These are phyloP conservation scores for Micropoecilia bifurca DNA, from an alignment of 2,797 vertebrate genomes.

Conservation along the genomic window DNA sequence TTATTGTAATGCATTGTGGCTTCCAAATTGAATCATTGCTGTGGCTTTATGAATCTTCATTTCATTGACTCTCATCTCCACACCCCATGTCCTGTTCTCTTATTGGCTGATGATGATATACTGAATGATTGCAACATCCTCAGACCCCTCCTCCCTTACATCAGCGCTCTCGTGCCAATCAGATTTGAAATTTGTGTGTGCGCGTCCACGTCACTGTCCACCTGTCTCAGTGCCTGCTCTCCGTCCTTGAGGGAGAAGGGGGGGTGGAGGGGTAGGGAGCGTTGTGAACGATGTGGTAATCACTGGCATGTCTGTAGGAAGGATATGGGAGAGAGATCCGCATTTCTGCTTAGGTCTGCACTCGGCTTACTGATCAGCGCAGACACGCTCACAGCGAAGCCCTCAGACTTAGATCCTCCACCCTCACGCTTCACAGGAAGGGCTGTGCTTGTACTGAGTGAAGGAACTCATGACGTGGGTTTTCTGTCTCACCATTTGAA, in stretches of 20 bases:
- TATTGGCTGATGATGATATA: slow-evolving; percentile 45
- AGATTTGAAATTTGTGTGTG: slow-evolving; percentile 26
- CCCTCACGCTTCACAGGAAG: slow-evolving; percentile 49
- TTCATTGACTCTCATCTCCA: slow-evolving; percentile 32
- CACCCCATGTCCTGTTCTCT: slow-evolving; percentile 15
- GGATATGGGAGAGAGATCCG: slow-evolving; percentile 72
- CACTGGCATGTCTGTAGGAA: slow-evolving; percentile 63
- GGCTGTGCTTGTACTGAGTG: slow-evolving; percentile 61
- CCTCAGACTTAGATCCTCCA: slow-evolving; percentile 39
- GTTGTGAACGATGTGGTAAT: slow-evolving; percentile 57
- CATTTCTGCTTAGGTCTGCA: slow-evolving; percentile 82
- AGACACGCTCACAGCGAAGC: slow-evolving; percentile 15
- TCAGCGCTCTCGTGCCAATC: slow-evolving; percentile 38
- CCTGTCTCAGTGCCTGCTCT: slow-evolving; percentile 44
- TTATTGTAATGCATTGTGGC: not conserved
- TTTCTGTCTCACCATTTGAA: slow-evolving; percentile 48
- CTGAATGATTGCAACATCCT: slow-evolving; percentile 44
- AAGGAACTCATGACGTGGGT: slow-evolving; percentile 53
- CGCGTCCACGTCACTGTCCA: slow-evolving; percentile 25
- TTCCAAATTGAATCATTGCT: not conserved
- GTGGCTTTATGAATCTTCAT: slow-evolving; percentile 21
- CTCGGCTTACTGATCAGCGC: slow-evolving; percentile 67
- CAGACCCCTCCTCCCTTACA: slow-evolving; percentile 35
- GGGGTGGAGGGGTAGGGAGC: not conserved
- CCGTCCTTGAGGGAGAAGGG: slow-evolving; percentile 41